These are phyloP conservation scores for Teleopsis dalmanni DNA, from an alignment of 1,140 invertebrate genomes.

Conservation along the genomic window DNA sequence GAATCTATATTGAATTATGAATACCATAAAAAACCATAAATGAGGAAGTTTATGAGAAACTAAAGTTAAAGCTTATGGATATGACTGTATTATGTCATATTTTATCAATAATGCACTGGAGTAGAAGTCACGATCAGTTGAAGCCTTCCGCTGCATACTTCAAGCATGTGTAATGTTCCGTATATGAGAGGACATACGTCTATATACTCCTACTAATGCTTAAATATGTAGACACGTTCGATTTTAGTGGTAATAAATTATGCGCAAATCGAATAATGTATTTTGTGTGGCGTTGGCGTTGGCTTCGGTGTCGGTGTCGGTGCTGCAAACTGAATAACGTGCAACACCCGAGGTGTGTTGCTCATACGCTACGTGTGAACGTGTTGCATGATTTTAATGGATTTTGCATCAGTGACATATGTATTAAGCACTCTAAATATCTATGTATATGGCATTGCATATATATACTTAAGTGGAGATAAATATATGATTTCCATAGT, in stretches of 20 bases:
- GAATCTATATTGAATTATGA: too few species aligned
- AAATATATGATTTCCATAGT: background rate
- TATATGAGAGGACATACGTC: too few species aligned
- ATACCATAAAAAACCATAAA: too few species aligned
- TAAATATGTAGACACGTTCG: conserved; percentile 7
- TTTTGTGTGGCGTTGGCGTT: conserved; percentile 3
- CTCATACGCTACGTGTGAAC: conserved; percentile 7
- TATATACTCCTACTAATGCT: too few species aligned
- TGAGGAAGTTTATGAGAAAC: too few species aligned
- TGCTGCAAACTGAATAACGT: conserved; percentile 7
- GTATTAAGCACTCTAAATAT: background rate
- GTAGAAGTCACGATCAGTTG: too few species aligned
- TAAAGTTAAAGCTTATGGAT: too few species aligned
- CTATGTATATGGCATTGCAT: background rate
- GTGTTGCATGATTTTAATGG: conserved; percentile 3
- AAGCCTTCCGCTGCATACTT: too few species aligned
- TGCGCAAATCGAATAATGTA: conserved; percentile 10
- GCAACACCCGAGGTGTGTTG: conserved; percentile 1
- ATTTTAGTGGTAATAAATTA: conserved; percentile 10
- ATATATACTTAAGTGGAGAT: background rate
- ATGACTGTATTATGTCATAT: too few species aligned
- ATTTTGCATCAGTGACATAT: background rate
- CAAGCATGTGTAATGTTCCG: too few species aligned
- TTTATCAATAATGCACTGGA: too few species aligned
- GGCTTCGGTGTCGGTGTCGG: background rate